phyloP scores from a whole-genome alignment of 2,888 invertebrate genomes.

The Agrochola macilenta region DNA sequence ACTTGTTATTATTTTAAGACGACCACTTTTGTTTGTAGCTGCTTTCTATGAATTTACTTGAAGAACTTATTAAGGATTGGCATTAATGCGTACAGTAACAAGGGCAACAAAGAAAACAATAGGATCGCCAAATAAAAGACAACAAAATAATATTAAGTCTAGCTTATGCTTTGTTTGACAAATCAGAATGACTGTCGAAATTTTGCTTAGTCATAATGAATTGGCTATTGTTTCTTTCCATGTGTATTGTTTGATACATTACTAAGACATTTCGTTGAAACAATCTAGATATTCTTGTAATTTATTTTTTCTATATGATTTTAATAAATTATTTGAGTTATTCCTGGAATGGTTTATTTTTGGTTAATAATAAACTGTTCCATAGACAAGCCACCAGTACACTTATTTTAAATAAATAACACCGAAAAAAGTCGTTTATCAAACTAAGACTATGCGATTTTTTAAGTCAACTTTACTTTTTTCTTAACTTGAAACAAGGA shows the following conservation, averaged over 20 bases:
- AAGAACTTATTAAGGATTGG: constrained; percentile 60
- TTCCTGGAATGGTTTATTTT: neutral
- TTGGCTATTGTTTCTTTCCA: constrained; percentile 46
- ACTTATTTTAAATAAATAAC: neutral
- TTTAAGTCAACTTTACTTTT: neutral
- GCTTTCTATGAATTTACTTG: constrained; percentile 51
- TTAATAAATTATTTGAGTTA: no score
- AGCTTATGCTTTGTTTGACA: constrained; percentile 54
- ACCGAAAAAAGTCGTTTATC: no score
- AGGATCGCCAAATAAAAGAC: constrained; percentile 58
- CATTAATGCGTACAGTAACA: constrained; percentile 65
- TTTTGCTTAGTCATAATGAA: constrained; percentile 45
- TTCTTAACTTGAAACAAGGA: constrained; percentile 4
- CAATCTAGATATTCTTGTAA: neutral
- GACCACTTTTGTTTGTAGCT: constrained; percentile 39
- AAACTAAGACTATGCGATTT: neutral
- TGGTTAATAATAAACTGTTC: no score
- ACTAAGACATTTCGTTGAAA: neutral
- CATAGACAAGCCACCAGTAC: no score
- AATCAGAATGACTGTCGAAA: constrained; percentile 64
- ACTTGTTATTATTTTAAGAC: constrained; percentile 48
- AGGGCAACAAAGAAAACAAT: constrained; percentile 64
- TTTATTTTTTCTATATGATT: neutral
- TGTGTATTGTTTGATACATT: constrained; percentile 31
- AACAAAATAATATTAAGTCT: constrained; percentile 58